A percentile compares a stretch with the other conserved stretches of the same genome.
Conservation (phyloP, 2,797 vertebrate species). For the Tympanoctomys barrerae region DNA sequence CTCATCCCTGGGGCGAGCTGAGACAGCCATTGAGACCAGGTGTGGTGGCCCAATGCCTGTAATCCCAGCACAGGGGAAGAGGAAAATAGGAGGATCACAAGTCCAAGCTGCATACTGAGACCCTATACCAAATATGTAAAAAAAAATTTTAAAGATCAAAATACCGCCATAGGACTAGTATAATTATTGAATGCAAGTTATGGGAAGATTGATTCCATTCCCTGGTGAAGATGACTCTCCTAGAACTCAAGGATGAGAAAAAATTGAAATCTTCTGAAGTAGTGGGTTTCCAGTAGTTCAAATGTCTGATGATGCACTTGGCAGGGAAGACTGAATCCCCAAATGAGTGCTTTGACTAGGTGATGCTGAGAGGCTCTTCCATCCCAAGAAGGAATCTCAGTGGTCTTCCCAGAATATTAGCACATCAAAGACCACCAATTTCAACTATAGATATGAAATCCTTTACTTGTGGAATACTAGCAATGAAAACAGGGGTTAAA, state of each 20-base stretch:
- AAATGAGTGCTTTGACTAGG: background rate
- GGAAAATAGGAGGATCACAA: too few relatives aligned
- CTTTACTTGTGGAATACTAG: background rate
- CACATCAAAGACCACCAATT: background rate
- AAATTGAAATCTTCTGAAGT: constrained; percentile 1
- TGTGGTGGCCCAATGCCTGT: too few relatives aligned
- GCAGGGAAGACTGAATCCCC: background rate
- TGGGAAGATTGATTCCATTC: background rate
- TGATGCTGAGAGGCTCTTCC: background rate
- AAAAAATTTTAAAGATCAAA: background rate
- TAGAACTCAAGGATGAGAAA: background rate
- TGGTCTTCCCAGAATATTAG: background rate
- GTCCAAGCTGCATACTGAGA: too few relatives aligned
- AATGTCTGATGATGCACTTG: background rate
- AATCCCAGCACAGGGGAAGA: too few relatives aligned
- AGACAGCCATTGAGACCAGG: too few relatives aligned
- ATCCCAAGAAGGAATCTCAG: background rate
- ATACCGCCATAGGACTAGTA: background rate
- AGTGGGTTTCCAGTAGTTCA: constrained; percentile 1
- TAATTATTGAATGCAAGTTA: background rate
- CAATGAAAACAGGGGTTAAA: background rate
- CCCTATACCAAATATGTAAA: background rate
- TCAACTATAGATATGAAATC: background rate
- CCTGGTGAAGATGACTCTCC: background rate
- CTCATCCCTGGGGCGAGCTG: too few relatives aligned